Conservation (phyloP, 2,113 vertebrate genomes). For the Heloderma charlesbogerti region DNA sequence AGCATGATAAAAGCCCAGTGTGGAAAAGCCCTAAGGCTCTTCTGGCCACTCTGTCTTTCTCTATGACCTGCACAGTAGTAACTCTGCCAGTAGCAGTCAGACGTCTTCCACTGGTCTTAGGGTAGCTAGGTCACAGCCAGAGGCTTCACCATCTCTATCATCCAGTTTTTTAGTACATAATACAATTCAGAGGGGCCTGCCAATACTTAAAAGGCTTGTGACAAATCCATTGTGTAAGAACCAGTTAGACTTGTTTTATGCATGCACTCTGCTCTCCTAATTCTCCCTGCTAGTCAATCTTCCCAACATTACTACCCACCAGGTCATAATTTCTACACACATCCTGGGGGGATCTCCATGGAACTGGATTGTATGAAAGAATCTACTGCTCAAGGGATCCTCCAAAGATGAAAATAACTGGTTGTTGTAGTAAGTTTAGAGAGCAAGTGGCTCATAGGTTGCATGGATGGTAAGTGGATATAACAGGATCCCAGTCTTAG, state of each 20-base stretch:
- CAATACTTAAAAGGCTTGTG: neutral
- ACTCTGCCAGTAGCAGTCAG: neutral
- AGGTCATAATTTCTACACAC: neutral
- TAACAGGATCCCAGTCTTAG: neutral
- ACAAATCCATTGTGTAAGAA: neutral
- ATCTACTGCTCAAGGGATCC: neutral
- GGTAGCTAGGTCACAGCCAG: neutral
- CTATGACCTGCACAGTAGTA: neutral
- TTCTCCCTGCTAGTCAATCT: neutral
- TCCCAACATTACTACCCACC: neutral
- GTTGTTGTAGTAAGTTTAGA: neutral
- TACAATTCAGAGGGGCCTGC: neutral
- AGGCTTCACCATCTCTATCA: neutral
- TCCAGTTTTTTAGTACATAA: neutral
- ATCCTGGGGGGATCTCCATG: neutral
- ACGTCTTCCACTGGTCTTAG: neutral
- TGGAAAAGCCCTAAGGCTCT: no score
- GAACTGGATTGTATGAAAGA: neutral
- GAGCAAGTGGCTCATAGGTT: neutral
- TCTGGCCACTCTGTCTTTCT: neutral
- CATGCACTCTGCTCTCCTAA: neutral
- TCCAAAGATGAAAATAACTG: neutral
- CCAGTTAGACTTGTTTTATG: neutral
- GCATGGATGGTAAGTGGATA: neutral
- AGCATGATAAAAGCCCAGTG: no score